Evolutionary conservation across 2,888 invertebrate genomes (phyloP), one percentile per base, ranked within the genome.

Genomic region (Parelbella ahira): DNA sequence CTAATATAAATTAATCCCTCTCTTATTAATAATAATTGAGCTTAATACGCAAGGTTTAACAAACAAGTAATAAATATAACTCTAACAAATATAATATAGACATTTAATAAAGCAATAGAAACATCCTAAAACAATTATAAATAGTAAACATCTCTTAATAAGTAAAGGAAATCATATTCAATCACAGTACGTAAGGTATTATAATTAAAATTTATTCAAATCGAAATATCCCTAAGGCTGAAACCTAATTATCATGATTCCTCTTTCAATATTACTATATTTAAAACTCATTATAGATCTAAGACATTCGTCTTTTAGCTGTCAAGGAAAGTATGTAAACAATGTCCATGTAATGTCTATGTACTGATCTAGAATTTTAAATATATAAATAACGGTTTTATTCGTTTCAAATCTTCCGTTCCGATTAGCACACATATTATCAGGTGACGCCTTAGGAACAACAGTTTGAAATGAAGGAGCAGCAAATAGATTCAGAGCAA

Each of bases 21-120:
- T 48, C 62, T 65, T 68, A 63, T 44, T 44, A 52, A 64, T 77
- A 80, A 65, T 80, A 81, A 80, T 81, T 81, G 82, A 81, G 82
- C 81, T 60, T 68, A 62, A 72, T 62, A 58, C 49, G 51, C 58
- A 73, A 70, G 66, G 48, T 56, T 63, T 59, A 60, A 69, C 66
- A 57, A 63, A 58, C 56, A 52, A 59, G 39, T 54, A 33, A 45
- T 38, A 46, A 3, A 54, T 52, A 44, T 52, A 60, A 9, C 44
- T 18, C 50, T 44, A 53, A 55, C 53, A 53, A 49, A 46, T 50
- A 54, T 50, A 53, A 52, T 52, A 19, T 56, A 54, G 10, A 41
- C 32, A 53, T 53, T 49, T 56, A 55, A 54, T 48, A 51, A 49
- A 34, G 19, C 9, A 33, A 27, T 21, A 41, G 20, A 32, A 21